phyloP scores from a whole-genome alignment of 1,140 invertebrate genomes.

The Nomia melanderi region DNA sequence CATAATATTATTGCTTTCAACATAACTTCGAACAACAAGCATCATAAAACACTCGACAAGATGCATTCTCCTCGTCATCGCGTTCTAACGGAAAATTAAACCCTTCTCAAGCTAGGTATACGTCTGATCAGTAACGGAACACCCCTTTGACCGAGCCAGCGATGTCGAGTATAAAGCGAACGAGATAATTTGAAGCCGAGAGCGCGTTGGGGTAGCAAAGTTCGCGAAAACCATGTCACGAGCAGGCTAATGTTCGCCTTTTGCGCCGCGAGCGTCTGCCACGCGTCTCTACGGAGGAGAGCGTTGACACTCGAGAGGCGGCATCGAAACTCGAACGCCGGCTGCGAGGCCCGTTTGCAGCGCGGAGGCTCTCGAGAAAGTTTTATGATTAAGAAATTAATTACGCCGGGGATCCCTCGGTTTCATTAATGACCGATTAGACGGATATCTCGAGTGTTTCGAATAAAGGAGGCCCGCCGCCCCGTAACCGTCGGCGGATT shows the following conservation, averaged over 20 bases:
- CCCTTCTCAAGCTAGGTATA: not conserved
- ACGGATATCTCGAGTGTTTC: conserved; percentile 43
- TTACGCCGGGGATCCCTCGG: conserved; percentile 35
- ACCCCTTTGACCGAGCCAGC: conserved; percentile 24
- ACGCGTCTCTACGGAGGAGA: conserved; percentile 26
- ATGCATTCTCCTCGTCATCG: not conserved
- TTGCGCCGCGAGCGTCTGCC: conserved; percentile 11
- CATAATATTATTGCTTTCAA: not conserved
- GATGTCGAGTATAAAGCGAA: conserved; percentile 48
- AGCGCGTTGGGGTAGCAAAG: conserved; percentile 39
- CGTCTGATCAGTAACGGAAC: conserved; percentile 26
- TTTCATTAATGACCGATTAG: conserved; percentile 60
- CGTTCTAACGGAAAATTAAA: not conserved
- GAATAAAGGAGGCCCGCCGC: conserved; percentile 45
- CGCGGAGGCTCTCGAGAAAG: conserved; percentile 56
- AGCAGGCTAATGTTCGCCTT: conserved; percentile 46
- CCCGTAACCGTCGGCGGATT: conserved; percentile 28
- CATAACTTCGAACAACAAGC: not conserved
- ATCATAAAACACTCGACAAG: not conserved
- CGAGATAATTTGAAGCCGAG: conserved; percentile 32
- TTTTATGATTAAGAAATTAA: conserved; percentile 69
- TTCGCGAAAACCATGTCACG: conserved; percentile 58
- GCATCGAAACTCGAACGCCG: conserved; percentile 49
- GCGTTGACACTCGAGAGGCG: conserved; percentile 49
- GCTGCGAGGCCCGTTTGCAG: conserved; percentile 25